Evolutionary conservation across 2,113 vertebrate genomes (phyloP).

Genomic region (Aramus guarauna): DNA sequence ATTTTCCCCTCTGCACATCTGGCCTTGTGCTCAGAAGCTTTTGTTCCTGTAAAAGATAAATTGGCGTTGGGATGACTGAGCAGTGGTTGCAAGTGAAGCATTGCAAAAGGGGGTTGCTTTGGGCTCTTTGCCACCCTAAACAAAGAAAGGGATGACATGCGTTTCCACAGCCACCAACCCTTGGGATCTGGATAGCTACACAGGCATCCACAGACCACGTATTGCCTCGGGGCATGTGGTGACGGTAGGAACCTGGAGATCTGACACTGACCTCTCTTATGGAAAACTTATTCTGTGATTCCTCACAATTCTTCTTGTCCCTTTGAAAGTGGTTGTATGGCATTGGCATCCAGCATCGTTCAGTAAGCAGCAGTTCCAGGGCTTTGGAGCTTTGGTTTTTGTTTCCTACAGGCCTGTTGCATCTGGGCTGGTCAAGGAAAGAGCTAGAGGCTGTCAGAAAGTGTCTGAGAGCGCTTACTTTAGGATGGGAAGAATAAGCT

Average conservation of each 20-base stretch:
- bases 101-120: neutral
- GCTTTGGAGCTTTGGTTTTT: neutral
- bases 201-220: neutral
- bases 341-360: rapidly evolving
- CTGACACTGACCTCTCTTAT: neutral
- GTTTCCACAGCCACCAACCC: neutral
- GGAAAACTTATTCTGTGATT: neutral
- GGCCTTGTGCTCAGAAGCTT: constrained; percentile 34
- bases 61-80: constrained; percentile 1
- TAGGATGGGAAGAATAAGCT: neutral
- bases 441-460: neutral
- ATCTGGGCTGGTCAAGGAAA: neutral
- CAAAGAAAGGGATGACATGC: neutral
- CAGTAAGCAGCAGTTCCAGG: neutral
- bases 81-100: neutral
- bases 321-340: neutral
- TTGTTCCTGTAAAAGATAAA: constrained; percentile 40
- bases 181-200: neutral
- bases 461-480: neutral
- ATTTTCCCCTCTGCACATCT: constrained; percentile 41
- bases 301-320: neutral
- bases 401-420: neutral
- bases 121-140: constrained; percentile 13
- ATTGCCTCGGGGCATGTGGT: neutral
- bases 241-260: neutral